Base-by-base conservation (phyloP, 30 jellyfish, hydroid and myxozoan genomes). In the Turritopsis dohrnii region DNA sequence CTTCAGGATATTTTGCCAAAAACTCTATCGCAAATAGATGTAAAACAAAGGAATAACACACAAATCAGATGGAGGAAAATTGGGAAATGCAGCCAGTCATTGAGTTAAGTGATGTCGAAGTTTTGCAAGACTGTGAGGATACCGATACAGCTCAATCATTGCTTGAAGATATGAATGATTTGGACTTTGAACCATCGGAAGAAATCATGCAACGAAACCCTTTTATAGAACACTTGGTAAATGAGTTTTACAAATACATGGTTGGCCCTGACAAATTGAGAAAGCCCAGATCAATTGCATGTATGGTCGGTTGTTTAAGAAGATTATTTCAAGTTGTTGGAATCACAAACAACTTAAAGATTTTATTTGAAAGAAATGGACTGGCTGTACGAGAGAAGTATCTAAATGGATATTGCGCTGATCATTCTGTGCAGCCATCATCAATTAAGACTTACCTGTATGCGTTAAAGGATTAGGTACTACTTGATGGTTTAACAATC, bases 241-340 rank as follows among this genome's bases (percentile, higher is more conserved):
- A 23, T n/a, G 22, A 69, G 22, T 69, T 69, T 27, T n/a, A n/a
- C 28, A n/a, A 27, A n/a, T 69, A 69, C 30, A 69, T 69, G 77
- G 30, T 69, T 21, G 8, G 77, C 77, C 77, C 77, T 69, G 77
- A 69, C 19, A 69, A 27, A 69, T 27, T n/a, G 77, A 69, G 77
- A 69, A 69, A 69, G 19, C 77, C 31, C 30, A 69, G 77, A 27
- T 8, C 77, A 69, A 27, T 69, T 7, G 28, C 28, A 8, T 27
- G 16, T 23, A 69, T 27, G 28, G 77, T 27, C 31, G 30, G 77
- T 69, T 23, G 30, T n/a, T 69, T 69, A 69, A 23, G 77, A 69
- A 23, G 22, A n/a, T 7, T 69, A 19, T 69, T 69, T 69, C 77
- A 27, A n/a, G 22, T 69, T 69, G 30, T 69, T 23, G 77, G 30